A percentile compares a stretch with the other conserved stretches of the same genome.
phyloP scores from a whole-genome alignment of 1,140 invertebrate genomes.

The Himalopsyche phryganea region DNA sequence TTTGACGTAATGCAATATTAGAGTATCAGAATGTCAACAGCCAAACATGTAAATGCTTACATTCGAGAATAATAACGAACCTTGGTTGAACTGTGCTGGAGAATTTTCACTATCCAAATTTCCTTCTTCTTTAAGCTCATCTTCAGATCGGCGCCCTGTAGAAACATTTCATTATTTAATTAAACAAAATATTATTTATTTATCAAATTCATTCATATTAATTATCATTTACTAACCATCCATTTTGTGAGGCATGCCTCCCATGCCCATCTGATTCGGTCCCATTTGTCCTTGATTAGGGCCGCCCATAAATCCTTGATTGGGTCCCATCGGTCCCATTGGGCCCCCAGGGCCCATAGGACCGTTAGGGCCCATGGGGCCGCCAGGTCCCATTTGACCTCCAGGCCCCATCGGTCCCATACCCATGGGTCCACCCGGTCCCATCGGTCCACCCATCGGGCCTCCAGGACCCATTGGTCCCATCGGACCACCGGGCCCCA shows the following conservation, averaged over 20 bases:
- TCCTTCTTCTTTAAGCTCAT: neutral
- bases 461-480: slow-evolving; percentile 34
- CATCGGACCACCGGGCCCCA: slow-evolving; percentile 38
- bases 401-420: slow-evolving; percentile 37
- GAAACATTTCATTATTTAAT: no score
- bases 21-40: no score
- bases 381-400: slow-evolving; percentile 24
- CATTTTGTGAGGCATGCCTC: slow-evolving; percentile 18
- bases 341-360: slow-evolving; percentile 38
- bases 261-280: slow-evolving; percentile 22
- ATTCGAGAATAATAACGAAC: no score
- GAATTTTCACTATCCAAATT: slow-evolving; percentile 8
- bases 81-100: slow-evolving; percentile 20
- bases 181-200: no score
- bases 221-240: slow-evolving; percentile 17
- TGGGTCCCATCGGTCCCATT: slow-evolving; percentile 10
- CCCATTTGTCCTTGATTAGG: slow-evolving; percentile 15
- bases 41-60: no score
- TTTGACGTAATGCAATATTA: no score
- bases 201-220: no score
- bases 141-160: neutral
- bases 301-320: slow-evolving; percentile 3
- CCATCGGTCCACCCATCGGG: slow-evolving; percentile 49
- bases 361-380: slow-evolving; percentile 37
- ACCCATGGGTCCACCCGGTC: slow-evolving; percentile 38